Percentiles rank a stretch among this genome's conserved stretches.
phyloP scores from a whole-genome alignment of 2,888 invertebrate species.

The Drepana falcataria region DNA sequence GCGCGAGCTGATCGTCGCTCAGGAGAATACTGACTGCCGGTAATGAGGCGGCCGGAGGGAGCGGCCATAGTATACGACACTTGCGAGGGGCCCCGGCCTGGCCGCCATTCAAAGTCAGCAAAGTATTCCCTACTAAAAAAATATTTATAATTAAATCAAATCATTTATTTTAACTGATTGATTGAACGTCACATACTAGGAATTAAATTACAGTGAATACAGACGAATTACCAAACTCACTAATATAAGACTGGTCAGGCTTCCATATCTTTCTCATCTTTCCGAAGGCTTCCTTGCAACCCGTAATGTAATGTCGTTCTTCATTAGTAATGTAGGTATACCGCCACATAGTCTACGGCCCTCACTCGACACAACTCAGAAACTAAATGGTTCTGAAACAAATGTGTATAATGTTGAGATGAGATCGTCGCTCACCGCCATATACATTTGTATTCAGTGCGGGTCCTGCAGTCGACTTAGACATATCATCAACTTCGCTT shows the following conservation, averaged over 20 bases:
- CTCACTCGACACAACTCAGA: neutral
- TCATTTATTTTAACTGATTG: no score
- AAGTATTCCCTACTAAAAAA: no score
- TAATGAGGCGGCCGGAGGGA: conserved; percentile 11
- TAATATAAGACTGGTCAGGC: no score
- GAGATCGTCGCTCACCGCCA: conserved; percentile 17
- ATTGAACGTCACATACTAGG: no score
- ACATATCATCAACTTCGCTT: neutral
- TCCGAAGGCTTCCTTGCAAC: no score
- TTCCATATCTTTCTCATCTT: no score
- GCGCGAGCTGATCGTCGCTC: conserved; percentile 17
- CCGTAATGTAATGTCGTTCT: no score
- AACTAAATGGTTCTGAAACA: conserved; percentile 11
- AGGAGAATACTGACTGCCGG: conserved; percentile 24
- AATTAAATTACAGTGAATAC: no score
- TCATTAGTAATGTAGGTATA: no score
- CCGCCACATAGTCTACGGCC: neutral
- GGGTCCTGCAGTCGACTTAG: neutral
- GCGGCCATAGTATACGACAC: neutral
- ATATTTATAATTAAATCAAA: no score
- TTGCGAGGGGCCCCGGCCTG: neutral
- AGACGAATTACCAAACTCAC: no score
- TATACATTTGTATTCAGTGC: conserved; percentile 1
- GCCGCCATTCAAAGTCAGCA: no score
- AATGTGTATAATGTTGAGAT: conserved; percentile 13